Evolutionary conservation across 30 jellyfish, hydroid and myxozoan genomes (phyloP).

Genomic region (Hydractinia echinata): DNA sequence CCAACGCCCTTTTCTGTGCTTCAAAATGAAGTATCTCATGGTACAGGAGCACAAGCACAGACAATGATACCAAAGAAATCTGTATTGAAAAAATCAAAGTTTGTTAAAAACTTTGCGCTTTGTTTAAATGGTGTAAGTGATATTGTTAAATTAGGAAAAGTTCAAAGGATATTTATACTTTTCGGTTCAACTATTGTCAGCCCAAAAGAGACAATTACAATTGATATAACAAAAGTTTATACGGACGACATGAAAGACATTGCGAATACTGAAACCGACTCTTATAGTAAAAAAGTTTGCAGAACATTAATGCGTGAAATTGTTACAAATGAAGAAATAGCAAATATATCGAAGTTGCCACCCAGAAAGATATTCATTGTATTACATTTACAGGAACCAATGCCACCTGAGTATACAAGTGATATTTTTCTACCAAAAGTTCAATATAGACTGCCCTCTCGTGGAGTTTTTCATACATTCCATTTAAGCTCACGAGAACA

Average conservation of each 20-base stretch:
- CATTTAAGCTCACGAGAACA: not conserved
- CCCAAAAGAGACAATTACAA: slow-evolving; percentile 28
- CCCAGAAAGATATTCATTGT: slow-evolving; percentile 23
- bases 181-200: slow-evolving; percentile 33
- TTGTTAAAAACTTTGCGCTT: not conserved
- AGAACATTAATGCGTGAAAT: slow-evolving; percentile 21
- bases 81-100: not conserved
- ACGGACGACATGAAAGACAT: slow-evolving; percentile 15
- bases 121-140: not conserved
- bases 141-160: not conserved
- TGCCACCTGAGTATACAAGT: not conserved
- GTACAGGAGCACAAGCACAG: not conserved
- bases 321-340: slow-evolving; percentile 14
- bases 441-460: slow-evolving; percentile 12
- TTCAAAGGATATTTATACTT: not conserved
- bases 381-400: not conserved
- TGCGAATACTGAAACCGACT: not conserved
- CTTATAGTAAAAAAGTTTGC: not conserved
- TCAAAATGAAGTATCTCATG: not conserved
- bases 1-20: slow-evolving; percentile 22
- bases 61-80: slow-evolving; percentile 2
- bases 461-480: slow-evolving; percentile 23
- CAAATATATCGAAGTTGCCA: not conserved
- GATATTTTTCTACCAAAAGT: slow-evolving; percentile 20
- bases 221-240: slow-evolving; percentile 1